Base-by-base conservation (phyloP, 1,140 invertebrate species). In the Drosophila subobscura region DNA sequence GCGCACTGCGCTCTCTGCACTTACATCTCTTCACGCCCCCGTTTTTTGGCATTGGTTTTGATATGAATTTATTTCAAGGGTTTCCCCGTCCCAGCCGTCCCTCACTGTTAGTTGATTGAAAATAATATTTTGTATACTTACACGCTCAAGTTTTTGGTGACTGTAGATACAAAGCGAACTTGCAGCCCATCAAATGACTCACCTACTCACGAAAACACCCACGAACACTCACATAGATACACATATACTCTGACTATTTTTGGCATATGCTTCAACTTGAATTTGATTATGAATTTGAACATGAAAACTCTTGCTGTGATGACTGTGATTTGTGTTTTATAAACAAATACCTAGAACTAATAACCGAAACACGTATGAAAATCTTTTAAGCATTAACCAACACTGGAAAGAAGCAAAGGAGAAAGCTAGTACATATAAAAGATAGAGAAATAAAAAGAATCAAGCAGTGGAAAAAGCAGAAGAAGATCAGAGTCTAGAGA, bases 221-320 rank as follows among this genome's bases (percentile, higher is more conserved):
- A 33, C 40, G 44, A n/a, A 41, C 12, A 41, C 10, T 14, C 1
- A 56, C 41, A 56, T 52, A n/a, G 5, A 40, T 1, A 42, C 14
- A 54, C 45, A 10, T 8, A 16, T 14, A 73, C 76, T 46, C 25
- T 14, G 20, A 84, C 71, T 75, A 74, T 59, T 77, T 59, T 73
- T 86, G 80, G 81, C 80, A 85, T 79, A 70, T 73, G 56, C 70
- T 64, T 73, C 60, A 66, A 70, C 71, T 83, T 63, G 65, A 75
- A 79, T 79, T 68, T 70, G 51, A 55, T 65, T 66, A 51, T 76
- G 55, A 65, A 58, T 71, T 68, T 64, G 61, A 79, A 79, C 72
- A 56, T 45, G 51, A 77, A 77, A 22, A 51, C 45, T 63, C 58
- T 63, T 79, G 59, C 64, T 73, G 66, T 83, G 59, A 83, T 83